Percentiles rank a stretch among this genome's conserved stretches.
Conservation (phyloP, 2,113 vertebrate genomes). For the Lathamus discolor region DNA sequence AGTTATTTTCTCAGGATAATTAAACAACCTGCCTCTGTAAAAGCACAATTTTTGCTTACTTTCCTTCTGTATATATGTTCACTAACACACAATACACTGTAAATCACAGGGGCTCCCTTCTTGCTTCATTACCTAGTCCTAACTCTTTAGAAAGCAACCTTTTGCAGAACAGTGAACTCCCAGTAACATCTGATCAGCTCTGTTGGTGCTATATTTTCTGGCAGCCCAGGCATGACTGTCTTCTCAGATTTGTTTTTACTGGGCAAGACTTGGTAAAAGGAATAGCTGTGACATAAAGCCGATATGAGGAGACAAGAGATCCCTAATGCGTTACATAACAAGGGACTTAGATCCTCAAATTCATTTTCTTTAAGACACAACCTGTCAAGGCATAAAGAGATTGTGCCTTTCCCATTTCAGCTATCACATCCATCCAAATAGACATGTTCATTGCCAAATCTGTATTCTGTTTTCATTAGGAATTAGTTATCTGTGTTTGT, state of each 20-base stretch:
- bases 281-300: neutral
- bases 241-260: slow-evolving; percentile 27
- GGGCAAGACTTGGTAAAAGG: neutral
- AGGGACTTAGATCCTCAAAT: neutral
- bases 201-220: slow-evolving; percentile 39
- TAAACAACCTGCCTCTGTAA: neutral
- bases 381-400: neutral
- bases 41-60: neutral
- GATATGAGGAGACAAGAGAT: neutral
- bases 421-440: neutral
- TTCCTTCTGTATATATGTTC: neutral
- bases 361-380: neutral
- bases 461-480: neutral
- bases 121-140: neutral
- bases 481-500: neutral
- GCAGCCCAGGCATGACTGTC: slow-evolving; percentile 28
- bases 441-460: neutral
- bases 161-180: slow-evolving; percentile 3
- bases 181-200: neutral
- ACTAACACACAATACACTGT: neutral
- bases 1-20: neutral
- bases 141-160: neutral
- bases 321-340: neutral
- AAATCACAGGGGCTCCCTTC: neutral
- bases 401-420: neutral